These are phyloP conservation scores for Etia nguti DNA, from an alignment of 2,113 vertebrate genomes.

Conservation along the genomic window DNA sequence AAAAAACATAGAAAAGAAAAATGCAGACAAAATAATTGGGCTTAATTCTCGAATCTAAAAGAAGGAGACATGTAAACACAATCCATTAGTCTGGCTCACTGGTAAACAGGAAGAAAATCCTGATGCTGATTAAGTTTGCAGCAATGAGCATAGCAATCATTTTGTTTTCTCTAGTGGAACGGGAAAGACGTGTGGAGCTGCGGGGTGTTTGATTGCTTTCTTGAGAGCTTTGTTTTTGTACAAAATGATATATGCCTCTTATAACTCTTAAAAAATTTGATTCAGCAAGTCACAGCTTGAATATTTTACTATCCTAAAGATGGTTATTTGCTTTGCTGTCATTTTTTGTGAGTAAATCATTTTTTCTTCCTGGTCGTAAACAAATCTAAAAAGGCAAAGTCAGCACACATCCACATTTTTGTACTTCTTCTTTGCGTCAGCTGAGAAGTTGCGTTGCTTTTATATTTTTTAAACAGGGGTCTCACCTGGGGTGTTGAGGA, in stretches of 20 bases:
- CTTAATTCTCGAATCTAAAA: not conserved
- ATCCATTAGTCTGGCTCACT: not conserved
- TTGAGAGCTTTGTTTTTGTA: not conserved
- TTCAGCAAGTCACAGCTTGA: not conserved
- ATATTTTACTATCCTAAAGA: not conserved
- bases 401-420: not conserved
- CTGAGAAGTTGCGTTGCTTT: not conserved
- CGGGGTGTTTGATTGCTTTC: not conserved
- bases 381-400: not conserved
- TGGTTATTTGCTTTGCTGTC: not conserved
- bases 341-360: not conserved
- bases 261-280: not conserved
- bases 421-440: not conserved
- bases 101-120: not conserved
- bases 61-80: not conserved
- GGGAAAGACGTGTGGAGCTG: not conserved
- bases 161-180: not conserved
- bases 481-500: constrained; percentile 78
- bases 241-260: not conserved
- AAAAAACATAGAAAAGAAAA: not conserved
- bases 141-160: not conserved
- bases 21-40: not conserved
- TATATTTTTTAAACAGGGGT: rapidly evolving
- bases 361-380: not conserved
- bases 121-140: not conserved